Base-by-base conservation (phyloP, 2,113 vertebrate genomes). In the Dicaeum eximium region DNA sequence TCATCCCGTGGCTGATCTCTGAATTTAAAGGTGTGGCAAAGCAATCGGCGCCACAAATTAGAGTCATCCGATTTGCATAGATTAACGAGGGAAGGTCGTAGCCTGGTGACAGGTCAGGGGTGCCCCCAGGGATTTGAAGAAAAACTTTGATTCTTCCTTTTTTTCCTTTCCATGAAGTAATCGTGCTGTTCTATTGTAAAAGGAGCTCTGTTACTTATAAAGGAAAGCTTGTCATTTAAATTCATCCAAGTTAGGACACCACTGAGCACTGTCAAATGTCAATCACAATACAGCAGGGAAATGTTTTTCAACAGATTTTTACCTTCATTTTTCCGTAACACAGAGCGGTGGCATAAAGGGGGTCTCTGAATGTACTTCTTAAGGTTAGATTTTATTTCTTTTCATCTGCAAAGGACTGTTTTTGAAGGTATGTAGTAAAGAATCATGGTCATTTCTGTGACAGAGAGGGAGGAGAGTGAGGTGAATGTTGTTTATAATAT, bases 141-240 rank as follows among this genome's bases (percentile, higher is more conserved):
- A 96, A 97, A 98, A 98, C 97, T 98, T 98, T 98, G 98, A 98
- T 98, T 98, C 97, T 96, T 97, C 95, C 97, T 97, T 97, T 97
- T 96, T 91, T 91, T 88, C 94, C 89, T 91, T 97, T 86, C 97
- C 93, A 57, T 92, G 96, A 96, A 97, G 97, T 97, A 95, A 94
- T 96, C 97, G 88, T 92, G 98, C 98, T 98, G 98, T 98, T 98
- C 98, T 97, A 98, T 98, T 98, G 98, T 98, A 95, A 97, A 88
- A 96, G 92, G 95, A 96, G 98, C 97, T 96, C 98, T 97, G 95
- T 98, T 96, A 96, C 97, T 97, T 95, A 96, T 93, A 98, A 98
- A 98, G 96, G 96, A 91, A 96, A 97, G 95, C 98, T 98, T 98
- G 98, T 98, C 97, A 98, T 98, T 98, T 98, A 98, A 98, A 98